Percentiles rank a stretch among this genome's conserved stretches.
phyloP scores from a whole-genome alignment of 1,140 invertebrate species.

The Bathynomus jamesi region DNA sequence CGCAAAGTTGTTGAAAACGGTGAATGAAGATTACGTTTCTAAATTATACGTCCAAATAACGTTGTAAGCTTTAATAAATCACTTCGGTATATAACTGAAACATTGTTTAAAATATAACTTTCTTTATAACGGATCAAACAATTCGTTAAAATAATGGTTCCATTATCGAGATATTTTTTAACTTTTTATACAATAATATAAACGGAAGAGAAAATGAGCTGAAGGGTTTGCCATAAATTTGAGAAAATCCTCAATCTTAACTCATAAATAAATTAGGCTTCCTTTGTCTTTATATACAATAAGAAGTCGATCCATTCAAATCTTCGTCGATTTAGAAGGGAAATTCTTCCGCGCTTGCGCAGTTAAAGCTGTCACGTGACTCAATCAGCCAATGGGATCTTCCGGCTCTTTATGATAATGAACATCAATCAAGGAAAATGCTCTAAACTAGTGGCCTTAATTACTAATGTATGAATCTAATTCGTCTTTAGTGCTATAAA shows the following conservation, averaged over 20 bases:
- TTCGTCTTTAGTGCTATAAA: neutral
- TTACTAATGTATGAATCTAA: conserved; percentile 1
- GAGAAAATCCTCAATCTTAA: neutral
- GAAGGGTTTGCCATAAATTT: neutral
- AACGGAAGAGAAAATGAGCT: neutral
- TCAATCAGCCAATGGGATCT: neutral
- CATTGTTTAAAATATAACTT: no score
- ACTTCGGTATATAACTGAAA: no score
- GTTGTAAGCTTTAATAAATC: no score
- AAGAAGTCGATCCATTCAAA: neutral
- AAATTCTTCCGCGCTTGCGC: neutral
- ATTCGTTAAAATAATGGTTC: no score
- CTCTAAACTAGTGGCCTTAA: neutral
- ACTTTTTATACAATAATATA: neutral
- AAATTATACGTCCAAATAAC: no score
- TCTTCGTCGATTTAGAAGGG: neutral
- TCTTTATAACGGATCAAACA: no score
- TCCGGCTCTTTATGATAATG: conserved; percentile 1
- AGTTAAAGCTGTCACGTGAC: neutral
- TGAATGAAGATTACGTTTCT: no score
- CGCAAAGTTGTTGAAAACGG: no score
- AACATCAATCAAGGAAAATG: conserved; percentile 1
- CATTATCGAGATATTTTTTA: no score
- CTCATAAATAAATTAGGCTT: conserved; percentile 1
- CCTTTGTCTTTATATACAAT: neutral